These are phyloP conservation scores for Moxostoma hubbsi DNA, from an alignment of 2,797 vertebrate species.

Conservation along the genomic window DNA sequence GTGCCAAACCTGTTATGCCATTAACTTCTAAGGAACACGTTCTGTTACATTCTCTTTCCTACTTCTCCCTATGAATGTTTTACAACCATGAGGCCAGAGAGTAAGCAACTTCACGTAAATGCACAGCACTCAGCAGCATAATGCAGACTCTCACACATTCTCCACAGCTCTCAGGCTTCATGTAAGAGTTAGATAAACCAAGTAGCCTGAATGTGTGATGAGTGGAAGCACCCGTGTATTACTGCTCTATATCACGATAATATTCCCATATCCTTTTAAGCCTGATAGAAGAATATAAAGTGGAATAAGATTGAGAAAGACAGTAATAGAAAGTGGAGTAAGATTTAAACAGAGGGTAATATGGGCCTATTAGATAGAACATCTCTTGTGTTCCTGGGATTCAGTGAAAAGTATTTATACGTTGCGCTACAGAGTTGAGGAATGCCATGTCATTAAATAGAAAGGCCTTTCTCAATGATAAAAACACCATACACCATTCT, in stretches of 20 bases:
- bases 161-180: slow-evolving; percentile 1
- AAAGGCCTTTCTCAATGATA: slow-evolving; percentile 15
- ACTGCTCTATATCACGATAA: slow-evolving; percentile 21
- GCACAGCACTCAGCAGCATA: slow-evolving; percentile 8
- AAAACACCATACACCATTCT: slow-evolving; percentile 5
- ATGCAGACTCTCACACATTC: slow-evolving; percentile 35
- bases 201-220: slow-evolving; percentile 29
- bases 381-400: not conserved
- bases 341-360: not conserved
- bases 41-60: slow-evolving; percentile 19
- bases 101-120: slow-evolving; percentile 35
- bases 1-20: slow-evolving; percentile 13
- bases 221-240: slow-evolving; percentile 11
- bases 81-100: slow-evolving; percentile 1
- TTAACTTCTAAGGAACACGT: slow-evolving; percentile 9
- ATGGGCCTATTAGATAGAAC: not conserved
- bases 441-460: slow-evolving; percentile 13
- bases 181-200: slow-evolving; percentile 36
- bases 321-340: not conserved
- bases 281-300: slow-evolving; percentile 19
- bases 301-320: slow-evolving; percentile 10
- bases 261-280: slow-evolving; percentile 23
- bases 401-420: not conserved
- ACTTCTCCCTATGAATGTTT: slow-evolving; percentile 9
- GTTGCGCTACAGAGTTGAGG: not conserved